These are phyloP conservation scores for Corythornis madagascariensis DNA, from an alignment of 2,113 vertebrate genomes.

Conservation along the genomic window DNA sequence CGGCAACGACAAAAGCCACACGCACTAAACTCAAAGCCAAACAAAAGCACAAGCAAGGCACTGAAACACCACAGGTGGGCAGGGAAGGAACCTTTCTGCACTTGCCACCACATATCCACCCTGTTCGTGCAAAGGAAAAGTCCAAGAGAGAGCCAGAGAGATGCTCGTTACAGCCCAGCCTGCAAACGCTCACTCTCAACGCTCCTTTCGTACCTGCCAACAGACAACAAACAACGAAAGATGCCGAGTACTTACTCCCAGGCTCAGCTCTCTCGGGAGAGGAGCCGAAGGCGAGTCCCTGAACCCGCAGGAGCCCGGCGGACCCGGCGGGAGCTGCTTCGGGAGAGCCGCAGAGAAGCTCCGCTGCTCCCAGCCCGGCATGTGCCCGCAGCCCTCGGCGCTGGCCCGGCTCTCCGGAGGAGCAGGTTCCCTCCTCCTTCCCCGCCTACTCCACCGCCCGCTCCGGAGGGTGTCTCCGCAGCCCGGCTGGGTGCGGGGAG, in stretches of 20 bases:
- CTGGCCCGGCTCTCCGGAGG: background rate
- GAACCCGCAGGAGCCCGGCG: background rate
- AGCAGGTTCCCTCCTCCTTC: constrained; percentile 51
- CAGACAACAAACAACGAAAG: background rate
- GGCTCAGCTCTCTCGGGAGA: background rate
- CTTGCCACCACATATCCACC: background rate
- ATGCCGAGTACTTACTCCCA: constrained; percentile 41
- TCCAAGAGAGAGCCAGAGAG: background rate
- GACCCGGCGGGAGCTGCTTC: background rate
- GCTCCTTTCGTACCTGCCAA: constrained; percentile 7
- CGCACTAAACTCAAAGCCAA: background rate
- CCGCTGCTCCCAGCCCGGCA: constrained; percentile 20
- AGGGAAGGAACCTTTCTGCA: background rate
- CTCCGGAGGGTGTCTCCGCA: background rate
- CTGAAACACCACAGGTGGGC: background rate
- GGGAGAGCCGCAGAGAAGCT: background rate
- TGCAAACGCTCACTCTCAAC: background rate
- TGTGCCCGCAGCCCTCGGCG: constrained; percentile 26
- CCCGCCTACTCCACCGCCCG: constrained; percentile 36
- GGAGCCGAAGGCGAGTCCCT: background rate
- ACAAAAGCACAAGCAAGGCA: too few relatives aligned
- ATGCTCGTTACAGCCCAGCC: background rate
- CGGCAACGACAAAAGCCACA: too few relatives aligned
- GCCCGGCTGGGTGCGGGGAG: background rate
- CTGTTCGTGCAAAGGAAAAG: background rate